These are phyloP conservation scores for Montipora foliosa DNA, from an alignment of 64 coral and sea anemone species.

Conservation along the genomic window DNA sequence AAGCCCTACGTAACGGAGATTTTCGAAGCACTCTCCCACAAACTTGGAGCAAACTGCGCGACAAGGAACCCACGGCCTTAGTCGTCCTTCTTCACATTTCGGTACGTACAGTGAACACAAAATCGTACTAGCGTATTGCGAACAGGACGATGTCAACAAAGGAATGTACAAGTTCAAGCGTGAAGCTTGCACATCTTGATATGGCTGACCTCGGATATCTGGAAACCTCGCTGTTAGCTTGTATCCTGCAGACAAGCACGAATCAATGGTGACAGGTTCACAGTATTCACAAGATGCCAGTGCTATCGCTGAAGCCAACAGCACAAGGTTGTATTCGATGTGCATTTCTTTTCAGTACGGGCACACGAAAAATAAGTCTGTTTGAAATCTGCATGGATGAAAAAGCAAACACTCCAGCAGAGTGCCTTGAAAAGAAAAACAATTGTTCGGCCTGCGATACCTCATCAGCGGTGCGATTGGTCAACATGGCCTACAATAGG, in stretches of 20 bases:
- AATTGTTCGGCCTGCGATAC: too few species aligned
- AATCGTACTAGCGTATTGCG: constrained; percentile 36
- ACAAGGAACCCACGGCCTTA: constrained; percentile 23
- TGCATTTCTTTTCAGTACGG: not conserved
- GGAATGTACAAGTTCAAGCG: not conserved
- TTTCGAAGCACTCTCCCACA: constrained; percentile 14
- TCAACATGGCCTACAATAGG: too few species aligned
- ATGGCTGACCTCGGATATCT: constrained; percentile 43
- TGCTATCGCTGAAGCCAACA: not conserved
- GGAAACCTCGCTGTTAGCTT: constrained; percentile 32
- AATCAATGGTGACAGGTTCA: constrained; percentile 24
- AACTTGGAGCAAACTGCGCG: constrained; percentile 58
- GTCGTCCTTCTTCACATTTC: constrained; percentile 45
- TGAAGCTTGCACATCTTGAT: constrained; percentile 37
- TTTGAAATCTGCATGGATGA: too few species aligned
- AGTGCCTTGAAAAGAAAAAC: too few species aligned
- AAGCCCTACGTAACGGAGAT: not conserved
- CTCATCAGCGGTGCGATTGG: too few species aligned
- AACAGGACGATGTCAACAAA: constrained; percentile 18
- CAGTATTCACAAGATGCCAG: not conserved
- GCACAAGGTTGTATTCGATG: not conserved
- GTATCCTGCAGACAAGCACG: constrained; percentile 57
- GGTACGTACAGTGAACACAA: constrained; percentile 61
- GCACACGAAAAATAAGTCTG: too few species aligned
- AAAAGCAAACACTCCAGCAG: too few species aligned